Conservation (phyloP, 2,113 vertebrate species). For the Amia ocellicauda region DNA sequence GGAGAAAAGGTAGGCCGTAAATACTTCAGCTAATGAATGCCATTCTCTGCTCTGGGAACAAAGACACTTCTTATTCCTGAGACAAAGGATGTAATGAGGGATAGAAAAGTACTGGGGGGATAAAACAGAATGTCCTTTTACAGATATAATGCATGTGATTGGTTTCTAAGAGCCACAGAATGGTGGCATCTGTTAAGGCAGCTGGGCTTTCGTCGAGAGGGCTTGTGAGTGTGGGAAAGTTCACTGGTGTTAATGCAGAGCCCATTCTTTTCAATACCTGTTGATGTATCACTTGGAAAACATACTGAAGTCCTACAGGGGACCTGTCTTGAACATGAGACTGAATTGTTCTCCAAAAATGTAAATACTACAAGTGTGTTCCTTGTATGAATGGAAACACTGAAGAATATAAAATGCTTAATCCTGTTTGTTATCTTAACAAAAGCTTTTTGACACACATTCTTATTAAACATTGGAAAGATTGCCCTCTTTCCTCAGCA, state of each 20-base stretch:
- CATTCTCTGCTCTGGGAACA: slow-evolving; percentile 13
- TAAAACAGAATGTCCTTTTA: slow-evolving; percentile 35
- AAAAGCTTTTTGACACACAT: too few species aligned
- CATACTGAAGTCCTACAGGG: too few species aligned
- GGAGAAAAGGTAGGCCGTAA: slow-evolving; percentile 80
- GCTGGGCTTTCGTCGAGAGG: slow-evolving; percentile 11
- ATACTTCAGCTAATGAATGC: slow-evolving; percentile 38
- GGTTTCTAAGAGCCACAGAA: not conserved
- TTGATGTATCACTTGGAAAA: not conserved
- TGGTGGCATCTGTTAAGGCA: not conserved
- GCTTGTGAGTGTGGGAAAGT: slow-evolving; percentile 31
- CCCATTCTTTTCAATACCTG: not conserved
- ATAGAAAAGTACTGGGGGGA: slow-evolving; percentile 34
- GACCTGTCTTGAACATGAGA: too few species aligned
- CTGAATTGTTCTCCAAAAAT: too few species aligned
- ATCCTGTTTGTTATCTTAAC: too few species aligned
- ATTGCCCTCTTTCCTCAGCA: too few species aligned
- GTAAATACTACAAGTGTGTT: too few species aligned
- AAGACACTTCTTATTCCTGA: slow-evolving; percentile 29
- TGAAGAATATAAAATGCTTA: too few species aligned
- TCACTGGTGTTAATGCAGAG: not conserved
- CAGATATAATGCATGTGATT: slow-evolving; percentile 8
- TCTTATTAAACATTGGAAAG: too few species aligned
- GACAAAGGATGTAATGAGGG: slow-evolving; percentile 50
- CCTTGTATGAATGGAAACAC: too few species aligned